These are phyloP conservation scores for Corythaeola cristata DNA, from an alignment of 2,113 vertebrate genomes.

Conservation along the genomic window DNA sequence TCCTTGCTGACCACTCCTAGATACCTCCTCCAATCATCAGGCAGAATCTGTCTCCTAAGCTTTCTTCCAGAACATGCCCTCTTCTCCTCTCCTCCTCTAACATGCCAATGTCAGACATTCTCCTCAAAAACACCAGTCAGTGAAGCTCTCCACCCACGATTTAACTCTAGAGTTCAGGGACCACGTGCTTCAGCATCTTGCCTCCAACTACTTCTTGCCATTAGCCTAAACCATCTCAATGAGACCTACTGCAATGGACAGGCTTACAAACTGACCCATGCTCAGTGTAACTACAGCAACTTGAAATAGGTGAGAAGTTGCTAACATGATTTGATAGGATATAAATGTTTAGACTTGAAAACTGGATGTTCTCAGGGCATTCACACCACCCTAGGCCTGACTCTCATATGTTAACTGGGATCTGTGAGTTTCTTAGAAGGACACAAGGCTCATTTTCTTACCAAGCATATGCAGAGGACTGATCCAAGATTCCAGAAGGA, in stretches of 20 bases:
- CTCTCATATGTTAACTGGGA: accelerated
- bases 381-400: neutral
- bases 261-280: neutral
- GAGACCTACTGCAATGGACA: accelerated
- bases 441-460: neutral
- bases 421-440: neutral
- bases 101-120: accelerated
- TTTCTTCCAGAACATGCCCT: neutral
- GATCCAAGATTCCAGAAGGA: neutral
- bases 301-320: neutral
- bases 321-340: neutral
- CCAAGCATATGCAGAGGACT: neutral
- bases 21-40: neutral
- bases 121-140: neutral
- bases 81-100: neutral
- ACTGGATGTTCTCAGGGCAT: neutral
- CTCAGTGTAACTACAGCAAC: neutral
- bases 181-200: accelerated
- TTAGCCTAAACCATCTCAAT: neutral
- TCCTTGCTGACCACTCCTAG: neutral
- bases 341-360: neutral
- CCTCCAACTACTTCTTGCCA: neutral
- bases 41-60: neutral
- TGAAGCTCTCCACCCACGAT: neutral
- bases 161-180: neutral